phyloP scores from a whole-genome alignment of 1,140 invertebrate species.

The Solen grandis region DNA sequence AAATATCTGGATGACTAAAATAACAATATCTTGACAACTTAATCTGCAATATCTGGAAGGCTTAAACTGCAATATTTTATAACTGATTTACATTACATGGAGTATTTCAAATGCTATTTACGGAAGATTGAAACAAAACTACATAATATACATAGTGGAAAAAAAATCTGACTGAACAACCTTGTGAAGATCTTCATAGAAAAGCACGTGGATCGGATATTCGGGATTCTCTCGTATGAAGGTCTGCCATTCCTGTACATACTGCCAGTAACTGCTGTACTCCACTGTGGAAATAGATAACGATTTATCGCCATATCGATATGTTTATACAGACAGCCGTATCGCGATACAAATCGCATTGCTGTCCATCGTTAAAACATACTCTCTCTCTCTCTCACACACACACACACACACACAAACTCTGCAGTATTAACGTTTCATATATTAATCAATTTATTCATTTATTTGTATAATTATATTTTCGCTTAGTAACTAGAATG shows the following conservation, averaged over 20 bases:
- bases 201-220: conserved; percentile 53
- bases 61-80: background rate
- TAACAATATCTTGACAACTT: no score
- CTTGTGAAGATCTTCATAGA: conserved; percentile 66
- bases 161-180: conserved; percentile 15
- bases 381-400: background rate
- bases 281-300: conserved; percentile 59
- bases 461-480: no score
- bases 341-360: background rate
- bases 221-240: conserved; percentile 60
- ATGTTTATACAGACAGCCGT: background rate
- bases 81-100: background rate
- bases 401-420: background rate
- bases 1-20: no score
- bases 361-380: background rate
- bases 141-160: background rate
- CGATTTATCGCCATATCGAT: background rate
- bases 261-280: conserved; percentile 70
- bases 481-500: no score
- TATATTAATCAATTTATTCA: no score
- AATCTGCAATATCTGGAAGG: no score
- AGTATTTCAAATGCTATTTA: background rate
- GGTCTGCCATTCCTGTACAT: conserved; percentile 61
- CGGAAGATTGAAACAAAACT: background rate
- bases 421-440: background rate